Conservation (phyloP, 2,113 vertebrate species). For the Pedionomus torquatus region DNA sequence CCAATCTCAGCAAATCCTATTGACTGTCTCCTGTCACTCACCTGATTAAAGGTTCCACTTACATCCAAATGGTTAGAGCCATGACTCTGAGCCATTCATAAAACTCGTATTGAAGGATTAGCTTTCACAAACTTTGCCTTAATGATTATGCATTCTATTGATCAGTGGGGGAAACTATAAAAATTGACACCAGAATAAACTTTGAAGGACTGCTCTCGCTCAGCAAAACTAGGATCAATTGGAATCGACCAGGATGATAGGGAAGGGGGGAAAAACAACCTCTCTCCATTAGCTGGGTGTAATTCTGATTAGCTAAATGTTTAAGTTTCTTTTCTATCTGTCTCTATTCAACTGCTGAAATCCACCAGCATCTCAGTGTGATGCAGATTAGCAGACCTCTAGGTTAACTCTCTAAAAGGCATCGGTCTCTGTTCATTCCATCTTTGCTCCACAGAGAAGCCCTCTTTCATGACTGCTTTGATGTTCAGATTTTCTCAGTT, state of each 20-base stretch:
- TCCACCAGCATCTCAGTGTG: background rate
- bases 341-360: conserved; percentile 3
- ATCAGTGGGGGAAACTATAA: conserved; percentile 78
- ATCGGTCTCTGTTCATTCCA: background rate
- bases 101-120: conserved; percentile 78
- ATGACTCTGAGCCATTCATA: conserved; percentile 78
- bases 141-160: conserved; percentile 82
- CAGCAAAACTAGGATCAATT: conserved; percentile 78
- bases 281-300: conserved; percentile 75
- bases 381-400: background rate
- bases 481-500: background rate
- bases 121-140: conserved; percentile 82
- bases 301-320: conserved; percentile 53
- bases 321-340: background rate
- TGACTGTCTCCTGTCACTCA: conserved; percentile 74
- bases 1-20: conserved; percentile 62
- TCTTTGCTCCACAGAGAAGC: conserved; percentile 10
- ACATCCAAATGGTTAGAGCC: conserved; percentile 72
- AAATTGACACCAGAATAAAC: conserved; percentile 88
- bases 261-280: background rate
- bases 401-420: background rate
- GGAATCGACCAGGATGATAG: conserved; percentile 67
- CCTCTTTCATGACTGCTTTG: background rate
- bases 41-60: conserved; percentile 79
- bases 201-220: conserved; percentile 79